phyloP scores from a whole-genome alignment of 1,140 invertebrate species.

The Nasonia vitripennis region DNA sequence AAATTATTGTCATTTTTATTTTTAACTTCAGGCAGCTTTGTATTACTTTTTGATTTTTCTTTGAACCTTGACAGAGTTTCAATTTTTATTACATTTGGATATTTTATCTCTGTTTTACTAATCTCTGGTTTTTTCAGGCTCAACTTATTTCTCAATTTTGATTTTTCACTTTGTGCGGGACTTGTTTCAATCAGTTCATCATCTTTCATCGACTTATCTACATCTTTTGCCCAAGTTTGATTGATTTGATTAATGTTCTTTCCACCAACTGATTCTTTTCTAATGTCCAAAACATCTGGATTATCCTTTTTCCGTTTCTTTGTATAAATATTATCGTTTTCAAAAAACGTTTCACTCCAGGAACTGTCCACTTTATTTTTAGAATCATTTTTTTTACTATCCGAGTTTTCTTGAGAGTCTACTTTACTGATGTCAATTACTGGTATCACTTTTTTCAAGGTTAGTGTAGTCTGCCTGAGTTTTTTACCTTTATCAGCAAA shows the following conservation, averaged over 20 bases:
- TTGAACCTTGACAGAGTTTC: not conserved
- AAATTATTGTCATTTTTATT: not conserved
- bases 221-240: not conserved
- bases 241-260: not conserved
- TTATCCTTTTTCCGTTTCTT: not conserved
- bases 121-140: conserved; percentile 1
- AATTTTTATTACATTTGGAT: not conserved
- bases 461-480: conserved; percentile 43
- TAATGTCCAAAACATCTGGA: not conserved
- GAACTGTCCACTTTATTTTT: not conserved
- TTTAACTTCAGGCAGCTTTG: not conserved
- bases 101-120: not conserved
- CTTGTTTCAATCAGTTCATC: conserved; percentile 48
- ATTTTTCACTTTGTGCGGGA: conserved; percentile 30
- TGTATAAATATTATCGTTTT: not conserved
- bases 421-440: conserved; percentile 42
- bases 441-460: conserved; percentile 36
- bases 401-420: not conserved
- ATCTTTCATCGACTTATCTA: conserved; percentile 11
- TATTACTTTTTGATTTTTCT: not conserved
- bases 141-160: conserved; percentile 51
- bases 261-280: not conserved
- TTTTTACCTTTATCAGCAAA: conserved; percentile 39
- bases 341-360: not conserved
- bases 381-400: not conserved